Base-by-base conservation (phyloP, 2,113 vertebrate genomes). In the Bagarius yarrelli region DNA sequence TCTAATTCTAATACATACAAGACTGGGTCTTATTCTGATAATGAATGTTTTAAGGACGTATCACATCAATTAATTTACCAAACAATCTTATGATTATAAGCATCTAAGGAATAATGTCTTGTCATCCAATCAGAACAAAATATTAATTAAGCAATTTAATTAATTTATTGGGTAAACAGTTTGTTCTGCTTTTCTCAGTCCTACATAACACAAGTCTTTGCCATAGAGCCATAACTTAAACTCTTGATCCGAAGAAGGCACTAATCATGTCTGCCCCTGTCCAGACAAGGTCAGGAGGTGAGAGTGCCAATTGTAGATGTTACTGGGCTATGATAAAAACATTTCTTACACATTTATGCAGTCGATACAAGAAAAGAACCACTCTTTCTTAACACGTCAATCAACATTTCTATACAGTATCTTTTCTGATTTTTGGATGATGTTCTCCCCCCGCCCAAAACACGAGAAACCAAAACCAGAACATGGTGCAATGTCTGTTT, bases 261-360 rank as follows among this genome's bases (percentile, higher is more conserved):
- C 74, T 44, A 32, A 61, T 81, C 63, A 57, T 59, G 56, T 76
- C 50, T 79, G 74, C n/a, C 23, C 78, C 44, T 79, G 44, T 53
- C 50, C 50, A 84, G 44, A 59, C 63, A 64, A 72, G 59, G 69
- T 61, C 25, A 71, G 34, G 60, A 76, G 63, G 52, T 61, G 13
- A 50, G 30, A 25, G 55, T 53, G 66, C 77, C 55, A n/a, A 11
- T 16, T 74, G 80, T 71, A 80, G 52, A 67, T 57, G n/a, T 73
- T 75, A 64, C 78, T 76, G 50, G 75, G 79, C 83, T 76, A 75
- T 76, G 83, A 72, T 70, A 76, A 78, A 57, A 63, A 70, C 12
- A 1, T 80, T 83, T 72, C 80, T 79, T 81, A 84, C 78, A 86
- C 81, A 83, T 74, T 70, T 78, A 83, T 36, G 40, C 81, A 79